A percentile compares a stretch with the other conserved stretches of the same genome.
Evolutionary conservation across 2,888 invertebrate genomes (phyloP).

Genomic region (Phaedon cochleariae): DNA sequence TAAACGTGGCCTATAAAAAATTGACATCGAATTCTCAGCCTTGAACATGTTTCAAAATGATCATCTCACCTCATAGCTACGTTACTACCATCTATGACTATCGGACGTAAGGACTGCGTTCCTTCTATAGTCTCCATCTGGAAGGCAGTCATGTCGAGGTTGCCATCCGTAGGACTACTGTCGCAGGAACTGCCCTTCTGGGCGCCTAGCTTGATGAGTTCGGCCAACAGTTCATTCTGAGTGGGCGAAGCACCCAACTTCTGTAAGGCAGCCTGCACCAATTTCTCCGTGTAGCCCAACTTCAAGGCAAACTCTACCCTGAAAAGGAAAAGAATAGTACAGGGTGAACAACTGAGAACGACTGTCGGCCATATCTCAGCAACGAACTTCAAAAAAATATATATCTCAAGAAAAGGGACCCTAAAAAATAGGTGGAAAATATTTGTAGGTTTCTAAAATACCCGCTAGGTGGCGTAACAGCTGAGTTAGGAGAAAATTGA

Average conservation of each 20-base stretch:
- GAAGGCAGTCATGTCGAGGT: conserved; percentile 51
- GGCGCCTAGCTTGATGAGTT: conserved; percentile 84
- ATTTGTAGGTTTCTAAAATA: too few relatives aligned
- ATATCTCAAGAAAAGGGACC: too few relatives aligned
- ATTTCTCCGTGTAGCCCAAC: conserved; percentile 88
- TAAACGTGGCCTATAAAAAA: too few relatives aligned
- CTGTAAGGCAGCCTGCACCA: conserved; percentile 83
- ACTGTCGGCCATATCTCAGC: too few relatives aligned
- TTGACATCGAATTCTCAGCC: too few relatives aligned
- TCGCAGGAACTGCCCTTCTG: conserved; percentile 58
- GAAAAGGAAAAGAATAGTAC: conserved; percentile 26
- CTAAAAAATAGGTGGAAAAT: too few relatives aligned
- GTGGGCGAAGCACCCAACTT: conserved; percentile 87
- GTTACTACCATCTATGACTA: conserved; percentile 94
- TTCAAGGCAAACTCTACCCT: conserved; percentile 91
- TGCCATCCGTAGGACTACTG: conserved; percentile 57
- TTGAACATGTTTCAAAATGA: too few relatives aligned
- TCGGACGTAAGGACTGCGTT: conserved; percentile 67
- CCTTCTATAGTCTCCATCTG: conserved; percentile 39
- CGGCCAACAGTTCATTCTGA: conserved; percentile 87
- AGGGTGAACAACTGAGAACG: too few relatives aligned
- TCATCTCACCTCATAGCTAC: conserved; percentile 89
- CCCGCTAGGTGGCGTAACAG: too few relatives aligned
- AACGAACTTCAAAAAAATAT: too few relatives aligned
- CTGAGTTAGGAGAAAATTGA: too few relatives aligned